Base-by-base conservation (phyloP, 2,888 invertebrate genomes). In the Vesta saturnalis region DNA sequence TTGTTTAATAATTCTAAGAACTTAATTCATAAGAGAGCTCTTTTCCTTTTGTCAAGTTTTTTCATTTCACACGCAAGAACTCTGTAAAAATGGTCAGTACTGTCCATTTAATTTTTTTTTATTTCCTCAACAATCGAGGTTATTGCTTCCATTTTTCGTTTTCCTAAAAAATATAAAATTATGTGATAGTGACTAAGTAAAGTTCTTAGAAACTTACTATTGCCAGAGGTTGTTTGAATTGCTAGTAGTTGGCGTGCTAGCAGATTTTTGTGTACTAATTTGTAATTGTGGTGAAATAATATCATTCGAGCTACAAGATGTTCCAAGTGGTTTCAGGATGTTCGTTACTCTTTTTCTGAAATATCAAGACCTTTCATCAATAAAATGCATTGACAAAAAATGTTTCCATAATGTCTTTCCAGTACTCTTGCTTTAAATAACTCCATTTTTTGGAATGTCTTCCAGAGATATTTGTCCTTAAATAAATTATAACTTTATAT, bases 401-500 rank as follows among this genome's bases (percentile, higher is more conserved):
- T 23, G 43, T n/a, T 43, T 43, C 43, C 43, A 43, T n/a, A 14
- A 12, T n/a, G 43, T 43, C 43, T 43, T 43, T 2, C 14, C 43
- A 5, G 43, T 43, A 43, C n/a, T 43, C 43, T n/a, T 43, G 2
- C 14, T 43, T 43, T 43, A 43, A 12, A n/a, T 43, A 43, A n/a
- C 14, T 8, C 43, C 43, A 43, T 43, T 43, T 43, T 43, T 43
- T 43, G 12, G 14, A 43, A 43, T 43, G 43, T 43, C 43, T 43
- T 43, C 43, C 43, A 43, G 43, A 43, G 12, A 43, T 8, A 23
- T 23, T 43, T 43, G 43, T 43, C 43, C 43, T 43, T 3, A 43
- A 43, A 43, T 43, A 43, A 43, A 43, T 43, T 43, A 14, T 43
- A 43, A 43, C 43, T 43, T 43, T 43, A 43, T 43, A n/a, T 43